A percentile compares a stretch with the other conserved stretches of the same genome.
Conservation (phyloP, 2,113 vertebrate species). For the Felis chaus region DNA sequence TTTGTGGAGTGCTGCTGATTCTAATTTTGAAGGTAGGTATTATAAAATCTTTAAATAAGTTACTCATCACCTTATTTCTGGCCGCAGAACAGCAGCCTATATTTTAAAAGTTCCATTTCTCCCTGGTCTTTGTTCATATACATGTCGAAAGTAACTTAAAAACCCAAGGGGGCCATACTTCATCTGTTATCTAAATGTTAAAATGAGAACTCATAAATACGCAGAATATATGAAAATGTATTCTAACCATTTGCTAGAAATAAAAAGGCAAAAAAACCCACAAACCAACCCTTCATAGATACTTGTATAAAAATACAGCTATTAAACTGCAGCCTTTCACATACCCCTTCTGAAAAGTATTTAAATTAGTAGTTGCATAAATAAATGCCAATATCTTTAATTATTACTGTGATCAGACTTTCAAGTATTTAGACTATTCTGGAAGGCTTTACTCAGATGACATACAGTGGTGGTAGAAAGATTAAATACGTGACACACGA, state of each 20-base stretch:
- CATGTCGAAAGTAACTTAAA: constrained; percentile 18
- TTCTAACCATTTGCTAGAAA: constrained; percentile 62
- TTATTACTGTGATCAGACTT: not conserved
- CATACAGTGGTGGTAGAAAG: constrained; percentile 44
- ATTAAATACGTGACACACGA: constrained; percentile 59
- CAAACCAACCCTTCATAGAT: not conserved
- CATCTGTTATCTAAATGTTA: constrained; percentile 26
- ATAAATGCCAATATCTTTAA: constrained; percentile 51
- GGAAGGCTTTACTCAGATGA: constrained; percentile 1
- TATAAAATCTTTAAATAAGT: constrained; percentile 60
- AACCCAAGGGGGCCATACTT: constrained; percentile 48
- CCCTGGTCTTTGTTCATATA: constrained; percentile 2
- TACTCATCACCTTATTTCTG: constrained; percentile 51
- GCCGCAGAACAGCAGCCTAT: constrained; percentile 54
- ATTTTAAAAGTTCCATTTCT: constrained; percentile 36
- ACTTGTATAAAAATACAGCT: constrained; percentile 64
- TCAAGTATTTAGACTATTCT: constrained; percentile 6
- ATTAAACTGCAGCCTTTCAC: constrained; percentile 25
- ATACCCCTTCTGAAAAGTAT: not conserved
- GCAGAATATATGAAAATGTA: constrained; percentile 43
- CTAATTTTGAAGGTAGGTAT: constrained; percentile 76
- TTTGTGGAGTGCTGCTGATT: constrained; percentile 70
- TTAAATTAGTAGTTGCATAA: constrained; percentile 59
- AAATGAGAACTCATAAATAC: constrained; percentile 41
- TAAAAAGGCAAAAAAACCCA: not conserved